These are phyloP conservation scores for Heterotis niloticus DNA, from an alignment of 2,113 vertebrate species.

Conservation along the genomic window DNA sequence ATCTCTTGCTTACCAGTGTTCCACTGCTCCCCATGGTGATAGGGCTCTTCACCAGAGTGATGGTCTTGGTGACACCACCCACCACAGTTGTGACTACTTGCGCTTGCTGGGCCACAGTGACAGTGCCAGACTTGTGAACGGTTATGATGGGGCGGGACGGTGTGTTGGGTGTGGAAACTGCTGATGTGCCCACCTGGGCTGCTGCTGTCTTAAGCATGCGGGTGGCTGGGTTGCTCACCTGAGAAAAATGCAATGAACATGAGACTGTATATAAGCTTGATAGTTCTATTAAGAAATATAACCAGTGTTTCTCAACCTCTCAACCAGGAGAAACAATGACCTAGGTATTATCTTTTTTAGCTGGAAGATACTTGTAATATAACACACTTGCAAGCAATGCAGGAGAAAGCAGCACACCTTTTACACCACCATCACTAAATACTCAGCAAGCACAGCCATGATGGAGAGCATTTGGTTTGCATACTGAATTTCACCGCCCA, in stretches of 20 bases:
- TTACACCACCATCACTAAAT: no score
- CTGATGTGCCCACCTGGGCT: slow-evolving; percentile 70
- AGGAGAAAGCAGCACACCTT: no score
- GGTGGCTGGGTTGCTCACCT: slow-evolving; percentile 79
- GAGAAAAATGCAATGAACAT: not conserved
- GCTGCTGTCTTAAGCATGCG: slow-evolving; percentile 79
- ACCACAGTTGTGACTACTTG: slow-evolving; percentile 81
- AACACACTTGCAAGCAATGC: no score
- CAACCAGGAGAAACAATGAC: no score
- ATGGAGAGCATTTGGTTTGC: no score
- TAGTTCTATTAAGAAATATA: no score
- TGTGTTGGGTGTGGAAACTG: slow-evolving; percentile 63
- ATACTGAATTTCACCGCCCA: no score
- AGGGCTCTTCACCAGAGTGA: slow-evolving; percentile 80
- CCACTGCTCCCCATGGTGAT: slow-evolving; percentile 75
- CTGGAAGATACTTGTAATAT: no score
- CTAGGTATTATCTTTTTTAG: no score
- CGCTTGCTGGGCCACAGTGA: slow-evolving; percentile 77
- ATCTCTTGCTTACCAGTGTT: slow-evolving; percentile 60
- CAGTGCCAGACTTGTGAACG: slow-evolving; percentile 76
- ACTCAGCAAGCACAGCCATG: no score
- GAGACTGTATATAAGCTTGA: no score
- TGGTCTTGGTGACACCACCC: slow-evolving; percentile 79
- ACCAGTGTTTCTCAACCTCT: no score
- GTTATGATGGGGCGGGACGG: slow-evolving; percentile 76